A percentile compares a stretch with the other conserved stretches of the same genome.
phyloP scores from a whole-genome alignment of 2,888 invertebrate species.

The Schizaphis graminum region DNA sequence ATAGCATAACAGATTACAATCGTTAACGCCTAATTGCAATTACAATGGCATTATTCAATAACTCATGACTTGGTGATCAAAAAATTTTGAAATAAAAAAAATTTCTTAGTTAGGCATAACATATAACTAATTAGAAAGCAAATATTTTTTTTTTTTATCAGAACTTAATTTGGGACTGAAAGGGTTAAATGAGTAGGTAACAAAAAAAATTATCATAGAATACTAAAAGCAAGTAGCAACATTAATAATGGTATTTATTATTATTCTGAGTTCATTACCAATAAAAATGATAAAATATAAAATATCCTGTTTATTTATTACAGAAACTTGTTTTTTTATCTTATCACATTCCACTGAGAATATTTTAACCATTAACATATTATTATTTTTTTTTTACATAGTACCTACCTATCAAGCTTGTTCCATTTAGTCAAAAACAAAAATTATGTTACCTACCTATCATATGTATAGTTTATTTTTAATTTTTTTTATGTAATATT shows the following conservation, averaged over 20 bases:
- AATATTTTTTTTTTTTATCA: too few species aligned
- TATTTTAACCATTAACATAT: constrained; percentile 47
- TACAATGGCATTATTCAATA: too few species aligned
- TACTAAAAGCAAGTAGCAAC: constrained; percentile 20
- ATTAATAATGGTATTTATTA: constrained; percentile 16
- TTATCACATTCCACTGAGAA: constrained; percentile 57
- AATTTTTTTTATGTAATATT: constrained; percentile 37
- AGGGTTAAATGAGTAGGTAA: neutral
- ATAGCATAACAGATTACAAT: too few species aligned
- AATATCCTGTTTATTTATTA: constrained; percentile 56
- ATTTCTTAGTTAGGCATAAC: too few species aligned
- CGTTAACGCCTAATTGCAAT: too few species aligned
- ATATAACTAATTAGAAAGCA: too few species aligned
- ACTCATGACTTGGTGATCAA: too few species aligned
- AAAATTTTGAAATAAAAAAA: too few species aligned
- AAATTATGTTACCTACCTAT: neutral
- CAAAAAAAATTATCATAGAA: constrained; percentile 12
- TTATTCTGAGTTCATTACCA: constrained; percentile 50
- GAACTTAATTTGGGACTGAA: too few species aligned
- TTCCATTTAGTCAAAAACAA: constrained; percentile 48
- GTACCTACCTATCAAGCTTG: neutral
- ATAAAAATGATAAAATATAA: constrained; percentile 48
- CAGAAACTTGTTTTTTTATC: constrained; percentile 58
- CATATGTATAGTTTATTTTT: neutral
- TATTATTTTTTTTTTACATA: constrained; percentile 29